Percentiles rank a stretch among this genome's conserved stretches.
These are phyloP conservation scores for Idaea aversata DNA, from an alignment of 2,888 invertebrate species.

Conservation along the genomic window DNA sequence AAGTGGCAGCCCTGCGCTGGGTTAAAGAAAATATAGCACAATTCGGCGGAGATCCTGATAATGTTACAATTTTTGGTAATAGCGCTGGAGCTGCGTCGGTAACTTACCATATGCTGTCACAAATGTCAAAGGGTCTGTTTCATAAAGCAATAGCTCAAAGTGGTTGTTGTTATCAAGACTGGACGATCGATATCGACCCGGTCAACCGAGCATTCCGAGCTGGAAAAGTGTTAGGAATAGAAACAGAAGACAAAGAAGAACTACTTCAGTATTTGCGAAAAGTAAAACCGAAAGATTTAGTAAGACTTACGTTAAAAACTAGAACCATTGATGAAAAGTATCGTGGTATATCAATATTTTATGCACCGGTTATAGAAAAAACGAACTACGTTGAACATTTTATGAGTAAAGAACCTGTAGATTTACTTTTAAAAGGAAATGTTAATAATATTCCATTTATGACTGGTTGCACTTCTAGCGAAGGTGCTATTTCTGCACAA, in stretches of 20 bases:
- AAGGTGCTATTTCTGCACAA: conserved; percentile 41
- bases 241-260: conserved; percentile 45
- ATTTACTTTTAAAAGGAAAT: conserved; percentile 41
- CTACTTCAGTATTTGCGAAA: conserved; percentile 44
- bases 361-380: conserved; percentile 44
- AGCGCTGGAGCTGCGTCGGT: conserved; percentile 63
- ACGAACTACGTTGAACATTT: conserved; percentile 46
- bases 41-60: conserved; percentile 58
- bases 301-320: conserved; percentile 39
- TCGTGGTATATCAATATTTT: conserved; percentile 50
- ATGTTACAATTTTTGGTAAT: conserved; percentile 65
- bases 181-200: conserved; percentile 40
- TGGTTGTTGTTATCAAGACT: conserved; percentile 53
- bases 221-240: conserved; percentile 51
- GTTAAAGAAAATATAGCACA: conserved; percentile 50
- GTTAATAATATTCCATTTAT: conserved; percentile 49
- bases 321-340: conserved; percentile 47
- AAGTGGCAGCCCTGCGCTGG: conserved; percentile 56
- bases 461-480: conserved; percentile 50
- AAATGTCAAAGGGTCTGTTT: conserved; percentile 61
- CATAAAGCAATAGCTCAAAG: conserved; percentile 64
- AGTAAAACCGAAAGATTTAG: conserved; percentile 43
- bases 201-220: conserved; percentile 50
- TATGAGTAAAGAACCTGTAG: conserved; percentile 43
- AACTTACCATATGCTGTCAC: conserved; percentile 61